Conservation (phyloP, 2,113 vertebrate species). For the Sclerurus mexicanus region DNA sequence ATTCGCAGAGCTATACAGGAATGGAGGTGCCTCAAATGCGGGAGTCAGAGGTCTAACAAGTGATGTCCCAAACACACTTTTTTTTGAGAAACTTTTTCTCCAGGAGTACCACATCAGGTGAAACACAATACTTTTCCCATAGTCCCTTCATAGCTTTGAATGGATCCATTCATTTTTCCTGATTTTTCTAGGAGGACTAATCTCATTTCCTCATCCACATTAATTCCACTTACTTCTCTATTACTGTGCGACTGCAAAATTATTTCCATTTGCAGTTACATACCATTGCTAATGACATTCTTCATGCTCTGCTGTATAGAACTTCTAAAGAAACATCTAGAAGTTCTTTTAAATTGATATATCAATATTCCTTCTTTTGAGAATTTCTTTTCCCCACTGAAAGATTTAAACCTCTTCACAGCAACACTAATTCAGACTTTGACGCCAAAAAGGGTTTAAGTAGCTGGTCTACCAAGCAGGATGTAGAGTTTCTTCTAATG, state of each 20-base stretch:
- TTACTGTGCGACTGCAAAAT: neutral
- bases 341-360: neutral
- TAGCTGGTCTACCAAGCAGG: neutral
- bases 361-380: neutral
- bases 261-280: neutral
- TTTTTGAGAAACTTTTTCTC: neutral
- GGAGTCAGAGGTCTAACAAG: neutral
- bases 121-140: neutral
- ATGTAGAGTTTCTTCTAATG: neutral
- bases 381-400: neutral
- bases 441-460: neutral
- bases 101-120: neutral
- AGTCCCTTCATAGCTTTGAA: neutral
- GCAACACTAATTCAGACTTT: neutral
- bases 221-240: neutral
- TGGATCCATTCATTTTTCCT: neutral
- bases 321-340: neutral
- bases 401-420: neutral
- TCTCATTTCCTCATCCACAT: neutral
- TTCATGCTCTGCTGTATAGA: neutral
- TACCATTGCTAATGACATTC: neutral
- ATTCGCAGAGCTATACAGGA: neutral
- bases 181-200: neutral
- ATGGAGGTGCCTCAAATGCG: fast-evolving
- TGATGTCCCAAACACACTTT: neutral